Evolutionary conservation across 1,140 invertebrate species (phyloP).

Genomic region (Sminthurides bifidus): DNA sequence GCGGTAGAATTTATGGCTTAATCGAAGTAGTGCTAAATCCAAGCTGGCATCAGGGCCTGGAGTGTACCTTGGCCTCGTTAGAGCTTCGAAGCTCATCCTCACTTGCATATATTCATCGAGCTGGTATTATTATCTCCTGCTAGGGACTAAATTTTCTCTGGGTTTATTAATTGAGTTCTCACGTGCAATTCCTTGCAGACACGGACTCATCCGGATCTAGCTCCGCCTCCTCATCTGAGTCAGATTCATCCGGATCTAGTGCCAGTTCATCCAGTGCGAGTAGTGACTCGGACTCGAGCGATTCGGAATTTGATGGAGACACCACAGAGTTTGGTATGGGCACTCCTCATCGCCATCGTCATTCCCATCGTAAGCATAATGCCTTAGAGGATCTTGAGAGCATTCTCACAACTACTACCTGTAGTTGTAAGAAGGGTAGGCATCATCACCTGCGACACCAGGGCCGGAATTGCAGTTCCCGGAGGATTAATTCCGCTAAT

Average conservation of each 20-base stretch:
- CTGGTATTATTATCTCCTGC: too few relatives aligned
- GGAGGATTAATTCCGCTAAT: too few relatives aligned
- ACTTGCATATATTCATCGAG: not conserved
- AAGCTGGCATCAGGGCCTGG: not conserved
- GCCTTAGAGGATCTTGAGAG: too few relatives aligned
- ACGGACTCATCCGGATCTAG: not conserved
- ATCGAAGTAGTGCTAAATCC: not conserved
- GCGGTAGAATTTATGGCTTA: not conserved
- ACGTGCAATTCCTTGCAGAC: not conserved
- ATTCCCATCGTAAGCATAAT: not conserved
- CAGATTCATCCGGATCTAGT: not conserved
- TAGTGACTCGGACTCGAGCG: not conserved
- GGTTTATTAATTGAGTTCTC: not conserved
- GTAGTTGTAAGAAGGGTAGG: not conserved
- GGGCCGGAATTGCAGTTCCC: not conserved
- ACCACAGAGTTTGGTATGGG: too few relatives aligned
- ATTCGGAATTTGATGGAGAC: not conserved
- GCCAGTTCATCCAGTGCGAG: not conserved
- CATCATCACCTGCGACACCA: not conserved
- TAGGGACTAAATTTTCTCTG: not conserved
- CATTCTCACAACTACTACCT: not conserved
- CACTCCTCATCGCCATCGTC: not conserved
- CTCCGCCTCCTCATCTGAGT: not conserved
- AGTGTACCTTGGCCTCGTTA: not conserved
- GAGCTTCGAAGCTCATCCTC: not conserved